Evolutionary conservation across 2,797 vertebrate species (phyloP), one percentile per base, ranked within the genome.

Genomic region (Eleutherodactylus coqui): DNA sequence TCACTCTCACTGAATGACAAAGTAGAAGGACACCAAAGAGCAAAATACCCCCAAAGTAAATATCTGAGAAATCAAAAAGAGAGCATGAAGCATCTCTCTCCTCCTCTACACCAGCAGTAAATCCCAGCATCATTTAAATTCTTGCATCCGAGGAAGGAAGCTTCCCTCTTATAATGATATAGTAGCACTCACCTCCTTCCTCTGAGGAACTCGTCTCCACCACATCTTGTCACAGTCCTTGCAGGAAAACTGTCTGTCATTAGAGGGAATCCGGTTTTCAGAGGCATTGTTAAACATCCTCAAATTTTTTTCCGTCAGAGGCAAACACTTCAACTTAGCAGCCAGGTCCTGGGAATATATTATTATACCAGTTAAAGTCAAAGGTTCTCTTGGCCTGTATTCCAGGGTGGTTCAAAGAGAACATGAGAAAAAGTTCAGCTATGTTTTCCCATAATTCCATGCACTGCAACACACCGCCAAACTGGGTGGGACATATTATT

Each of bases 141-240:
- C n/a, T 27, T 13, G 58, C 27, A 2, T 64, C 60, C 13, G 9
- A 5, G 13, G n/a, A 64, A 64, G 14, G 29, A 60, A 60, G 3
- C 27, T 9, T 29, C 55, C 55, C 17, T 27, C n/a, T 0, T 5
- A 16, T 36, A 34, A 34, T 13, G 19, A 16, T 21, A 9, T 1
- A 14, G 3, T 81, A 10, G 41, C 11, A 67, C 36, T 58, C 86
- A 95, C 95, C 94, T 91, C 89, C 87, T 96, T 96, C 83, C 95
- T 90, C 89, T 91, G 75, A 5, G 95, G 93, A 8, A 96, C 95
- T 0, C 91, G 89, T 21, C 95, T 90, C 95, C 95, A 96, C 95
- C 95, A 96, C 76, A 93, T 91, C 0, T 76, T 84, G 85, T 96
- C 94, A 29, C 95, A 96, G 19, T 79, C 19, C 36, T 88, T 83